Percentiles rank a stretch among this genome's conserved stretches.
phyloP scores from a whole-genome alignment of 53 echinoderm and acorn worm species.

The Echinometra lucunter region DNA sequence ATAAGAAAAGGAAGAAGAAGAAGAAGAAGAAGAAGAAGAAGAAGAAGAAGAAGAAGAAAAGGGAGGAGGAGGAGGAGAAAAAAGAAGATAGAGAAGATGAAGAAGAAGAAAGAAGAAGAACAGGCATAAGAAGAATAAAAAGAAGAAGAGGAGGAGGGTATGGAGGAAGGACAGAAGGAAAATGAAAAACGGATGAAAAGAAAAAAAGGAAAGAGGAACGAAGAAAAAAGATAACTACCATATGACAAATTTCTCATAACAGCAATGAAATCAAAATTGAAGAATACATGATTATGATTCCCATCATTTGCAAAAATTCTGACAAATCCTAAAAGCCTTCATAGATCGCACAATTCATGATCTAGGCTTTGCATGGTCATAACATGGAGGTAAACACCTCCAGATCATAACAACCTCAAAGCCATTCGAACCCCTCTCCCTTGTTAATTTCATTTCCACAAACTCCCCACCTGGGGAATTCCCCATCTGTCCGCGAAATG shows the following conservation, averaged over 20 bases:
- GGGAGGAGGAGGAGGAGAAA: neutral
- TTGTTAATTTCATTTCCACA: neutral
- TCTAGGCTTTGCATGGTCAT: neutral
- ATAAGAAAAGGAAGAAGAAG: neutral
- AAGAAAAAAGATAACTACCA: too few species aligned
- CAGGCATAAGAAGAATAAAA: neutral
- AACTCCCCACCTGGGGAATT: slow-evolving; percentile 51
- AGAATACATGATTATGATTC: neutral
- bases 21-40: slow-evolving; percentile 12
- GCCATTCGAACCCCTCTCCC: neutral
- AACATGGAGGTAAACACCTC: too few species aligned
- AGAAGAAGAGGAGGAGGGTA: neutral
- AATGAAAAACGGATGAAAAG: neutral
- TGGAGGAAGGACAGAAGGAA: neutral
- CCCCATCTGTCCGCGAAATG: neutral
- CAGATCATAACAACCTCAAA: neutral
- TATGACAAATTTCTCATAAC: too few species aligned
- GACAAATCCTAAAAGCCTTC: neutral
- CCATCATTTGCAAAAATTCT: neutral
- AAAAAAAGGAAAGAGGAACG: too few species aligned
- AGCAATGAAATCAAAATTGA: neutral
- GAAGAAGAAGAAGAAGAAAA: neutral
- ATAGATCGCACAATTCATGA: neutral
- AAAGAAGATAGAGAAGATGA: neutral
- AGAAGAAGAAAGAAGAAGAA: neutral